A percentile compares a stretch with the other conserved stretches of the same genome.
Evolutionary conservation across 2,888 invertebrate species (phyloP).

Genomic region (Ornithoptera alexandrae): DNA sequence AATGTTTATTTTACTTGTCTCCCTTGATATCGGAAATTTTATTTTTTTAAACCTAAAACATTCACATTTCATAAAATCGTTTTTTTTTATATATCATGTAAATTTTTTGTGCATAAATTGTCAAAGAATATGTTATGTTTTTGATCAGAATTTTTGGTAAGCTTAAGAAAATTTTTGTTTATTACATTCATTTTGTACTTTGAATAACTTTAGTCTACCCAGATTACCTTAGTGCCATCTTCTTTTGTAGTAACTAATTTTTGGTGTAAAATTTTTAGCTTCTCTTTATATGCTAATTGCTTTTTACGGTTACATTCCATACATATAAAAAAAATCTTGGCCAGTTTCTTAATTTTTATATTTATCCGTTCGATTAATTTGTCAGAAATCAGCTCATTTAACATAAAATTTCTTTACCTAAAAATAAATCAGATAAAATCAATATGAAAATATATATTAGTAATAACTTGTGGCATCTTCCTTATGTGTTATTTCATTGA

Average conservation of each 20-base stretch:
- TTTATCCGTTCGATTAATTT: constrained; percentile 2
- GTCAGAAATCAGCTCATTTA: not conserved
- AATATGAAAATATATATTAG: not conserved
- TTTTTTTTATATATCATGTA: not conserved
- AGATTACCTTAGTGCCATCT: constrained; percentile 17
- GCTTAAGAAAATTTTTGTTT: not conserved
- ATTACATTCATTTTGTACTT: not conserved
- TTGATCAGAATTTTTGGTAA: no score
- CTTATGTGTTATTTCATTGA: not conserved
- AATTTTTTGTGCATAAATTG: not conserved
- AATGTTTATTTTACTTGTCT: not conserved
- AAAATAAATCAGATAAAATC: not conserved
- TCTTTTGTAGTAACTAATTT: not conserved
- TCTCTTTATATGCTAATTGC: not conserved
- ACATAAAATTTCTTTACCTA: not conserved
- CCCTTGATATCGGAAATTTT: not conserved
- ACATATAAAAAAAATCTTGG: not conserved
- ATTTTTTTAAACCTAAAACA: not conserved
- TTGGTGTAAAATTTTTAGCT: not conserved
- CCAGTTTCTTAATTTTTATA: not conserved
- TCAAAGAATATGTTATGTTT: not conserved
- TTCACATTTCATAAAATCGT: not conserved
- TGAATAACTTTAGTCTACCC: not conserved
- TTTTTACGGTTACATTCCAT: constrained; percentile 15
- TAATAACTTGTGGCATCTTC: not conserved